Base-by-base conservation (phyloP, 2,797 vertebrate genomes). In the Hemitrygon akajei region DNA sequence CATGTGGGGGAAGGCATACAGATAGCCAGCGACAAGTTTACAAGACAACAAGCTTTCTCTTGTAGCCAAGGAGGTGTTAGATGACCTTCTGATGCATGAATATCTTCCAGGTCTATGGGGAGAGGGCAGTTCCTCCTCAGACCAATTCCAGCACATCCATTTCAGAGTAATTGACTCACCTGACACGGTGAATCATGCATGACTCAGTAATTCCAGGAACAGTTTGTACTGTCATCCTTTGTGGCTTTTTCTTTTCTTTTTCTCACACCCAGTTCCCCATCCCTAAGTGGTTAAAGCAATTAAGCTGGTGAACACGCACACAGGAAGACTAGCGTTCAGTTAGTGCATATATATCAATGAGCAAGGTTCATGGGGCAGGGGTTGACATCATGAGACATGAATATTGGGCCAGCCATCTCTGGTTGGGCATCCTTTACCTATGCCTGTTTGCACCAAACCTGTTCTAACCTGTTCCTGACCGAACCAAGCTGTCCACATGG, bases 121-220 rank as follows among this genome's bases (percentile, higher is more conserved):
- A 18, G 34, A 20, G 60, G 30, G 16, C 86, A 89, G 86, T 60
- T 89, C 58, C 5, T 20, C 7, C n/a, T 89, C 18, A 63, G 7
- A 66, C 86, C 86, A 34, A 66, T 16, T 37, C 86, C 63, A 89
- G 63, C 6, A 66, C 60, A 66, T 66, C 58, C 34, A 6, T 34
- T 89, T n/a, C 58, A 34, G n/a, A 34, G 30, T n/a, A 20, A 89
- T 5, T 89, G 86, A 37, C 86, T 89, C 86, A 89, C 86, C 63
- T 66, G n/a, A 30, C n/a, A 37, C n/a, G 18, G 7, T 89, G 60
- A 89, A 69, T 89, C 60, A 89, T 37, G 16, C 9, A 37, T 69
- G n/a, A 69, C 60, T 89, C 86, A 89, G 63, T 89, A 37, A 89
- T 37, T 69, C 63, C 63, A 37, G n/a, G n/a, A 89, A 69, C 60